Conservation (phyloP, 2,797 vertebrate genomes). For the Trachurus trachurus region DNA sequence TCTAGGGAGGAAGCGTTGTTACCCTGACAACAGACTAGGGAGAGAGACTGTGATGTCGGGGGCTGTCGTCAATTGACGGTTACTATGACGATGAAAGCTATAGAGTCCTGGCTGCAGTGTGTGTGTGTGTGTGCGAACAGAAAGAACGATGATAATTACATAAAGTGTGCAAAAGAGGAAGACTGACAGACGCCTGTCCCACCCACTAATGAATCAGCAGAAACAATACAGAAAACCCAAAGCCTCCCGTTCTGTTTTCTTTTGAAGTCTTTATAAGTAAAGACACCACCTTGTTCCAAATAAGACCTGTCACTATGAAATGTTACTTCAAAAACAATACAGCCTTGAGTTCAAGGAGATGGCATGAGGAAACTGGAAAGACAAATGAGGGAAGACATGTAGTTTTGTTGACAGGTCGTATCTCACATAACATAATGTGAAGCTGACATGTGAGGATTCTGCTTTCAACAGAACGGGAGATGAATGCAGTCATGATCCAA, state of each 20-base stretch:
- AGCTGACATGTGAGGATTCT: neutral
- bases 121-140: constrained; percentile 2
- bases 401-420: neutral
- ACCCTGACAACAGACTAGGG: constrained; percentile 70
- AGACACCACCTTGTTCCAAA: neutral
- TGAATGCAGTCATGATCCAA: neutral
- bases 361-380: neutral
- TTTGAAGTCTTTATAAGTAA: constrained; percentile 20
- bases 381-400: neutral
- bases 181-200: constrained; percentile 28
- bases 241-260: neutral
- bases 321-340: constrained; percentile 12
- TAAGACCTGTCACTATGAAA: constrained; percentile 1
- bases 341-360: constrained; percentile 12
- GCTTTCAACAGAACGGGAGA: neutral
- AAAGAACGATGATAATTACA: constrained; percentile 41
- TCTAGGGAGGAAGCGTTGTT: constrained; percentile 53
- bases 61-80: constrained; percentile 63
- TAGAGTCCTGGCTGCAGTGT: constrained; percentile 41
- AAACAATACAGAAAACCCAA: constrained; percentile 12
- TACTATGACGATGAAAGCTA: constrained; percentile 58
- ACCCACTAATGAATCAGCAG: constrained; percentile 53
- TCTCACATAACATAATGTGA: neutral
- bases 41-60: constrained; percentile 26
- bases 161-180: constrained; percentile 17